phyloP scores from a whole-genome alignment of 2,797 vertebrate genomes.

The Danio tinwini region DNA sequence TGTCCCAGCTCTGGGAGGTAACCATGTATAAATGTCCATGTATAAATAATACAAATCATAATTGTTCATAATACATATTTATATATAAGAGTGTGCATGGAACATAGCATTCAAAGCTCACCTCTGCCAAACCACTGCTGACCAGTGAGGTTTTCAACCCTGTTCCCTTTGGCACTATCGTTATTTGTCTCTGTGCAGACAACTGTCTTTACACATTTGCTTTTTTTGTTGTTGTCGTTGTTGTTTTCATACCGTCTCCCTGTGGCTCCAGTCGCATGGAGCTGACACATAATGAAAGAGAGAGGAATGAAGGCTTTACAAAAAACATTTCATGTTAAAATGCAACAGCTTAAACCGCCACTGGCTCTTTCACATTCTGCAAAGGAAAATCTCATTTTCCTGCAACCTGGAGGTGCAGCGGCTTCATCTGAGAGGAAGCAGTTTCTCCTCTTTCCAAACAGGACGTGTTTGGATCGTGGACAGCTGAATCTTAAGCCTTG shows the following conservation, averaged over 20 bases:
- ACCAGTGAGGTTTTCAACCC: slow-evolving; percentile 54
- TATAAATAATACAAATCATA: slow-evolving; percentile 81
- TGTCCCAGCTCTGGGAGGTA: slow-evolving; percentile 60
- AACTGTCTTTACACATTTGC: slow-evolving; percentile 53
- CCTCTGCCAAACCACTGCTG: slow-evolving; percentile 37
- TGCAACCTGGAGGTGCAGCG: slow-evolving; percentile 36
- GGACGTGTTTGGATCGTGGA: slow-evolving; percentile 12
- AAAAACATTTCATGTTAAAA: slow-evolving; percentile 54
- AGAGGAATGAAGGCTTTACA: slow-evolving; percentile 51
- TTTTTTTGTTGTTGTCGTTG: slow-evolving; percentile 15
- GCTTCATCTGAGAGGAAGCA: slow-evolving; percentile 12
- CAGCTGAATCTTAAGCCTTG: slow-evolving; percentile 67
- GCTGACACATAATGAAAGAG: slow-evolving; percentile 54
- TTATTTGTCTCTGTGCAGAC: slow-evolving; percentile 43
- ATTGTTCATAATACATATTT: slow-evolving; percentile 72
- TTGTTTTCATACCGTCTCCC: slow-evolving; percentile 48
- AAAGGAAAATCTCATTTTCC: slow-evolving; percentile 55
- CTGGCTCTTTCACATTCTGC: slow-evolving; percentile 51
- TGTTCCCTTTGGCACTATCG: slow-evolving; percentile 59
- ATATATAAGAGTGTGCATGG: slow-evolving; percentile 65
- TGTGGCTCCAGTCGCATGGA: slow-evolving; percentile 43
- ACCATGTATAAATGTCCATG: slow-evolving; percentile 74
- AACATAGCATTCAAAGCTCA: slow-evolving; percentile 52
- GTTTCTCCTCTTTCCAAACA: slow-evolving; percentile 29
- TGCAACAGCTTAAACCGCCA: slow-evolving; percentile 45